These are phyloP conservation scores for Cotesia vestalis DNA, from an alignment of 1,140 invertebrate species.

Conservation along the genomic window DNA sequence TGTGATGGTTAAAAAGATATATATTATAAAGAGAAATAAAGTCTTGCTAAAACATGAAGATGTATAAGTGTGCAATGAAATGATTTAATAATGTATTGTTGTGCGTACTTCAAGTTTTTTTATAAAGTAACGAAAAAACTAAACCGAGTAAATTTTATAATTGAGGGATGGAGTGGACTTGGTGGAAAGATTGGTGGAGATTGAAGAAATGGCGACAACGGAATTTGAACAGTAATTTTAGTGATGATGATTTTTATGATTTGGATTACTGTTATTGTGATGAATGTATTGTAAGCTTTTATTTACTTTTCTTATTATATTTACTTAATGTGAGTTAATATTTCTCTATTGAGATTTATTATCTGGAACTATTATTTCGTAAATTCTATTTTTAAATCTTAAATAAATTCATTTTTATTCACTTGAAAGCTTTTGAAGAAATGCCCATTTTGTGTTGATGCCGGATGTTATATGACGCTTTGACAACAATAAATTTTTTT, in stretches of 20 bases:
- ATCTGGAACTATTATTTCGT: too few species aligned
- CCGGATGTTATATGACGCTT: too few species aligned
- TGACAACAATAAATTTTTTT: background rate
- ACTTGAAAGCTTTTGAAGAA: too few species aligned
- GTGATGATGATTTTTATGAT: constrained; percentile 55
- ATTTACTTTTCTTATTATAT: background rate
- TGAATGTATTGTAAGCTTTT: constrained; percentile 69
- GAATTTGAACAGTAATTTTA: constrained; percentile 58
- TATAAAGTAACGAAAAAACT: background rate
- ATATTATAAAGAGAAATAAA: background rate
- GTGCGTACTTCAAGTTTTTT: background rate
- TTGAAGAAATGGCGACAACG: constrained; percentile 74
- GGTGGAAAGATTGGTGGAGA: constrained; percentile 81
- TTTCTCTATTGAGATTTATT: background rate
- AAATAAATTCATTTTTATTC: too few species aligned
- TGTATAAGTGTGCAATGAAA: background rate
- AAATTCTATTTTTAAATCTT: too few species aligned
- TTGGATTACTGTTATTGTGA: constrained; percentile 76
- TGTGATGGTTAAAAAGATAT: too few species aligned
- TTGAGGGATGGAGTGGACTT: constrained; percentile 74
- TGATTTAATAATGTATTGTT: background rate
- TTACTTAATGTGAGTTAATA: background rate
- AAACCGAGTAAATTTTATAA: background rate
- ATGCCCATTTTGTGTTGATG: too few species aligned
- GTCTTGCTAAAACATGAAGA: background rate